Conservation (phyloP, 2,888 invertebrate genomes). For the Dendrolimus houi region DNA sequence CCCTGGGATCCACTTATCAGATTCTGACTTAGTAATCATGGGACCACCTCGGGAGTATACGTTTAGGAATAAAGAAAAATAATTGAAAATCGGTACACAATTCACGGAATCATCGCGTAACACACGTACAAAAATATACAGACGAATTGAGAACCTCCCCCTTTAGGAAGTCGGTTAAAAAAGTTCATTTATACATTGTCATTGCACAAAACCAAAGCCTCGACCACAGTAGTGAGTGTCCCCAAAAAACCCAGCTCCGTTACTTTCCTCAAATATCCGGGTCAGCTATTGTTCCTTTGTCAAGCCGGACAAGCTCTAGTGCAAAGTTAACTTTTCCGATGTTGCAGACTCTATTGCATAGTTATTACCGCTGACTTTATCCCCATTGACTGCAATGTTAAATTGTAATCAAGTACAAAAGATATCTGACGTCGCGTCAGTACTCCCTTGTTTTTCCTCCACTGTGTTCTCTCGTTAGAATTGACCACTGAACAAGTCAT, state of each 20-base stretch:
- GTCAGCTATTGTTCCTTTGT: constrained; percentile 65
- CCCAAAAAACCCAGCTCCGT: constrained; percentile 42
- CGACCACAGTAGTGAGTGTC: constrained; percentile 6
- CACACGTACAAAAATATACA: too few species aligned
- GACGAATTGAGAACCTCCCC: too few species aligned
- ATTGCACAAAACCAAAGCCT: neutral
- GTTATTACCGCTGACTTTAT: constrained; percentile 12
- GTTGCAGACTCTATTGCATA: constrained; percentile 21
- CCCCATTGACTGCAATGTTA: constrained; percentile 17
- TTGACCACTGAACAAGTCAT: constrained; percentile 22
- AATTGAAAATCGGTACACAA: too few species aligned
- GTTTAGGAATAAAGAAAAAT: too few species aligned
- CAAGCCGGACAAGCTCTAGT: constrained; percentile 43
- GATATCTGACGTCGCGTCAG: constrained; percentile 38
- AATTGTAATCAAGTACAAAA: constrained; percentile 37
- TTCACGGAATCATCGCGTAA: too few species aligned
- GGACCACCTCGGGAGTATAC: too few species aligned
- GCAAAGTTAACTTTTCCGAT: constrained; percentile 42
- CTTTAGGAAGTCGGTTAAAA: neutral
- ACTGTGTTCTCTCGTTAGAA: neutral
- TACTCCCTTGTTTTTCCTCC: constrained; percentile 41
- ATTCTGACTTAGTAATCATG: too few species aligned
- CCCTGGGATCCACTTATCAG: too few species aligned
- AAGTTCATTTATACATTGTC: neutral
- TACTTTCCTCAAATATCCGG: constrained; percentile 59